These are phyloP conservation scores for Bombus difficillimus DNA, from an alignment of 1,140 invertebrate genomes.

Conservation along the genomic window DNA sequence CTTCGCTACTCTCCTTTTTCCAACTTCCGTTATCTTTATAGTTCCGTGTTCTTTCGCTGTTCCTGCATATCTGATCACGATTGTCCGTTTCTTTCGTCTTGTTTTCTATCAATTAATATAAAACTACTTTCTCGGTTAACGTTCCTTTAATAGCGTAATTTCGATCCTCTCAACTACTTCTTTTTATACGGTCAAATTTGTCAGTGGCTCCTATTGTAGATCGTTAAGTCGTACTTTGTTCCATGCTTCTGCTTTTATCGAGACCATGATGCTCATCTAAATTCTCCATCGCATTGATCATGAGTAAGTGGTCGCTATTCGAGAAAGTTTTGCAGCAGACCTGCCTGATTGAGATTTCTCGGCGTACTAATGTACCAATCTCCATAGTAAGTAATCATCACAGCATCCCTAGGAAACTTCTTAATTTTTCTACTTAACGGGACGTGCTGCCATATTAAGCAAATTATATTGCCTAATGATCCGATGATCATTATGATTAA, in stretches of 20 bases:
- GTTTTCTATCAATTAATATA: not conserved
- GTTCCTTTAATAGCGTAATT: not conserved
- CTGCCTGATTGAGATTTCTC: conserved; percentile 62
- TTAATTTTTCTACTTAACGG: conserved; percentile 16
- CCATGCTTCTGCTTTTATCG: not conserved
- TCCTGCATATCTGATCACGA: conserved; percentile 3
- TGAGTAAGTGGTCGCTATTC: conserved; percentile 73
- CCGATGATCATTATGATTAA: not conserved
- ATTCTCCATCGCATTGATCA: conserved; percentile 67
- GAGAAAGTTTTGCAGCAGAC: conserved; percentile 60
- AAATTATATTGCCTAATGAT: not conserved
- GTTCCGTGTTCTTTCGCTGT: not conserved
- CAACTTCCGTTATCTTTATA: not conserved
- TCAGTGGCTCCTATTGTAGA: not conserved
- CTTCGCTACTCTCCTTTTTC: not conserved
- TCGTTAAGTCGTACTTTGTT: conserved; percentile 1
- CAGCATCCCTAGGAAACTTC: conserved; percentile 18
- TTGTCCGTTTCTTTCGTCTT: not conserved
- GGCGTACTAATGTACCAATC: conserved; percentile 47
- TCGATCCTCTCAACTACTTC: not conserved
- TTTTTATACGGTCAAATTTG: not conserved
- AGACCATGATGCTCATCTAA: conserved; percentile 18
- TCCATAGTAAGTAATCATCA: conserved; percentile 43
- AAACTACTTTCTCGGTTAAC: too few relatives aligned
- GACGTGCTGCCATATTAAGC: not conserved